Evolutionary conservation across 2,888 invertebrate genomes (phyloP).

Genomic region (Electrophaes corylata): DNA sequence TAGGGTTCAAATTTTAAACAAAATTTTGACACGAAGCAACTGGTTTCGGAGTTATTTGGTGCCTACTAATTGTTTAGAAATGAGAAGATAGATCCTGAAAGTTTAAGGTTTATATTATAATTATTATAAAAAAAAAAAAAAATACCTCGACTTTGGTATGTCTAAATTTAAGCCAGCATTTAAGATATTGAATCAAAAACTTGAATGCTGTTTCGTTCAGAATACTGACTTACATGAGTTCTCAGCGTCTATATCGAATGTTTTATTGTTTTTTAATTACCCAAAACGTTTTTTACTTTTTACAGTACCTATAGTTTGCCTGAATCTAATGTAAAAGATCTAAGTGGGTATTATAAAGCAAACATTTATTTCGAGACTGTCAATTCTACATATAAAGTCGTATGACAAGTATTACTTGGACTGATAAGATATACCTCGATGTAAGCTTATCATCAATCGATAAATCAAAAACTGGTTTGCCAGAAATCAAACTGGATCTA

Average conservation of each 20-base stretch:
- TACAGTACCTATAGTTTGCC: not conserved
- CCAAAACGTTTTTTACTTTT: not conserved
- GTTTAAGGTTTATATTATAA: too few species aligned
- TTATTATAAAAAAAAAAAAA: too few species aligned
- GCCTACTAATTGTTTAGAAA: too few species aligned
- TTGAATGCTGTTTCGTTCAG: too few species aligned
- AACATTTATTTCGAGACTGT: slow-evolving; percentile 7
- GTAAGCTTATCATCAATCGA: not conserved
- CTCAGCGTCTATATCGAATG: not conserved
- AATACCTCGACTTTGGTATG: too few species aligned
- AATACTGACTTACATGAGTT: not conserved
- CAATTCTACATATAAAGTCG: slow-evolving; percentile 24
- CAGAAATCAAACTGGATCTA: slow-evolving; percentile 47
- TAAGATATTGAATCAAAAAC: slow-evolving; percentile 10
- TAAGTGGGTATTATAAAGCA: too few species aligned
- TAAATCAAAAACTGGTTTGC: slow-evolving; percentile 51
- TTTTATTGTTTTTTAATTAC: not conserved
- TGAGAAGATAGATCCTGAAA: too few species aligned
- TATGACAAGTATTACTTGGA: slow-evolving; percentile 40
- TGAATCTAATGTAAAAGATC: not conserved
- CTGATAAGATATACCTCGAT: slow-evolving; percentile 1
- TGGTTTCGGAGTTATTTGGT: too few species aligned
- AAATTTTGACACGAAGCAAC: too few species aligned
- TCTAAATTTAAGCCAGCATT: too few species aligned
- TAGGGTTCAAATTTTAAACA: too few species aligned